These are phyloP conservation scores for Lateolabrax maculatus DNA, from an alignment of 2,797 vertebrate genomes.

Conservation along the genomic window DNA sequence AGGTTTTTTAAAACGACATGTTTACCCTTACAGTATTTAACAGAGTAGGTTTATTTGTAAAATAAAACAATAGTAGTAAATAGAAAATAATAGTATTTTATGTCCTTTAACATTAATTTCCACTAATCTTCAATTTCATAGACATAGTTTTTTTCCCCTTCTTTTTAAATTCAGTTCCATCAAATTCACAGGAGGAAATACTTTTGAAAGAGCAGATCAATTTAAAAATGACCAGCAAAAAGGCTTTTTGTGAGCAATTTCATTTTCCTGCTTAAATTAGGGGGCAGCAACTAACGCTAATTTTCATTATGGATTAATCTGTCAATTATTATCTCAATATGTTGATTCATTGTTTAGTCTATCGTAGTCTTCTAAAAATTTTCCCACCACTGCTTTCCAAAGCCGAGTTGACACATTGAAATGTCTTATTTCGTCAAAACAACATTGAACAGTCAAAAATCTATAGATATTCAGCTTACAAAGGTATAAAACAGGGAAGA, in stretches of 20 bases:
- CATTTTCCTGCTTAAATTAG: background rate
- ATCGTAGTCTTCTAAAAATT: background rate
- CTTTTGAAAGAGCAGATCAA: slow-evolving; percentile 8
- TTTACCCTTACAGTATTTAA: background rate
- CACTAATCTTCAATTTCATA: background rate
- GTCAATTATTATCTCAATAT: background rate
- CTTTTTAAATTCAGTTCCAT: too few relatives aligned
- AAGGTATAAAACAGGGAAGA: background rate
- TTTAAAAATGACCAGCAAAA: background rate
- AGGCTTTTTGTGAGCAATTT: background rate
- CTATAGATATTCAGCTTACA: background rate
- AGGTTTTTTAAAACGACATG: background rate
- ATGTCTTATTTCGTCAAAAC: slow-evolving; percentile 6
- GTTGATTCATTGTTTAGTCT: too few relatives aligned
- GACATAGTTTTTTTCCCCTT: too few relatives aligned
- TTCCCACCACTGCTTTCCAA: slow-evolving; percentile 1
- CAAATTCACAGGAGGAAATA: background rate
- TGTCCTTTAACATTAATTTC: background rate
- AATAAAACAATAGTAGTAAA: background rate
- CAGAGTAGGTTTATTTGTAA: background rate
- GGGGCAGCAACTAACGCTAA: background rate
- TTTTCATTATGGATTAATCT: slow-evolving; percentile 9
- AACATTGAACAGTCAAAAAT: background rate
- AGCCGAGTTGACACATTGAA: background rate
- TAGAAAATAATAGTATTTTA: background rate